Percentiles rank a stretch among this genome's conserved stretches.
These are phyloP conservation scores for Gymnopithys bicolor DNA, from an alignment of 2,797 vertebrate species.

Conservation along the genomic window DNA sequence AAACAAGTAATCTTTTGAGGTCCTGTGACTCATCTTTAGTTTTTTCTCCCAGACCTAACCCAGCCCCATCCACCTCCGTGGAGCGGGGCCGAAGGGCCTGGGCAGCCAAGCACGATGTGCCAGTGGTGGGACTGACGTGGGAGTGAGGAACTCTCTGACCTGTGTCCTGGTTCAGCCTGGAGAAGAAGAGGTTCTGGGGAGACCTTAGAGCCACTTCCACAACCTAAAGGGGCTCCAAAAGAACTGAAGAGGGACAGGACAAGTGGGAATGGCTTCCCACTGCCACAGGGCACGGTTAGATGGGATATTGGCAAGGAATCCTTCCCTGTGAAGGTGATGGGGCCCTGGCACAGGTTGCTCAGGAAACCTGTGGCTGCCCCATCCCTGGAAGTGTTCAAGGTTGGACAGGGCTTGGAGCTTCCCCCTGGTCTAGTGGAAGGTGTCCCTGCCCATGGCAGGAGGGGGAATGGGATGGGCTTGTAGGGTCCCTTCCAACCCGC, in stretches of 20 bases:
- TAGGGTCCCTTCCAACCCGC: background rate
- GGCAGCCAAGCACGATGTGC: accelerated
- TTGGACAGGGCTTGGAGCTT: background rate
- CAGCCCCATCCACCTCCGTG: background rate
- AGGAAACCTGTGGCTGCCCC: background rate
- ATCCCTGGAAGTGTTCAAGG: background rate
- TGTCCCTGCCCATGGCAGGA: background rate
- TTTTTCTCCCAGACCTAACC: background rate
- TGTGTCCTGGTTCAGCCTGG: background rate
- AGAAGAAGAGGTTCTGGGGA: background rate
- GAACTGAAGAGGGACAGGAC: background rate
- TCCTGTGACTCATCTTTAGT: background rate
- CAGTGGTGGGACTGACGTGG: background rate
- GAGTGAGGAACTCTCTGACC: background rate
- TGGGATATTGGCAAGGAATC: background rate
- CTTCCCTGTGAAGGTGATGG: background rate
- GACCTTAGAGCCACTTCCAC: background rate
- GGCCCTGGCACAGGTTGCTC: background rate
- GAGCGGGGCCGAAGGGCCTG: background rate
- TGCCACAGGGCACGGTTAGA: background rate
- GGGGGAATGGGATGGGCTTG: background rate
- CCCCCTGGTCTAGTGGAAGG: accelerated
- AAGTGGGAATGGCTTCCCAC: background rate
- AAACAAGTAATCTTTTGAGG: background rate
- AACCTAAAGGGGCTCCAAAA: background rate